phyloP scores from a whole-genome alignment of 2,797 vertebrate species.

The Eulemur mongoz region DNA sequence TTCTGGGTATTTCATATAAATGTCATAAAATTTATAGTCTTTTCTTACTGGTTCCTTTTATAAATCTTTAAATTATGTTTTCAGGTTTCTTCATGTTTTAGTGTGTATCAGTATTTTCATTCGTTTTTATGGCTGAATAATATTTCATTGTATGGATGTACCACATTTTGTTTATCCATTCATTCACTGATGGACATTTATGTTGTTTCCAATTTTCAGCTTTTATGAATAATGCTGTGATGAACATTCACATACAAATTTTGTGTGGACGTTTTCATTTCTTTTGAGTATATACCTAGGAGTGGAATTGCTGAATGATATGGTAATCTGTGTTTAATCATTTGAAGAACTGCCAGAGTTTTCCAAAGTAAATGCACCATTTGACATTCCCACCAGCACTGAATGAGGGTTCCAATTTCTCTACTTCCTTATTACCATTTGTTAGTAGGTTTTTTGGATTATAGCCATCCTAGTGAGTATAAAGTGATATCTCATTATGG shows the following conservation, averaged over 20 bases:
- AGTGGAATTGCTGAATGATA: not conserved
- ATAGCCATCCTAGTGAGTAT: not conserved
- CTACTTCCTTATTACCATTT: not conserved
- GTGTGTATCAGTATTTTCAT: not conserved
- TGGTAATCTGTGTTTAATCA: not conserved
- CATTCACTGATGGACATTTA: not conserved
- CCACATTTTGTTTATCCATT: not conserved
- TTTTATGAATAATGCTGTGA: not conserved
- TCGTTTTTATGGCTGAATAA: not conserved
- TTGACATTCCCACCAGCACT: not conserved
- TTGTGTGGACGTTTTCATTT: not conserved
- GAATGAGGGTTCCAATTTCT: not conserved
- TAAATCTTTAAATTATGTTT: conserved; percentile 12
- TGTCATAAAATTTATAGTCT: not conserved
- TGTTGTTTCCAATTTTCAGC: not conserved
- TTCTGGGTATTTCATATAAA: not conserved
- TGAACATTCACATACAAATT: not conserved
- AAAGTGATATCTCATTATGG: not conserved
- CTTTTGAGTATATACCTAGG: not conserved
- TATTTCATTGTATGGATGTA: not conserved
- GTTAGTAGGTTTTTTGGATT: not conserved
- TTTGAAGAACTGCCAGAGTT: not conserved
- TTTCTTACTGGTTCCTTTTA: not conserved
- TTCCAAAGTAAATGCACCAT: not conserved
- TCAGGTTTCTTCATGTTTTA: not conserved